A percentile compares a stretch with the other conserved stretches of the same genome.
Evolutionary conservation across 2,888 invertebrate genomes (phyloP).

Genomic region (Neelides folsomi): DNA sequence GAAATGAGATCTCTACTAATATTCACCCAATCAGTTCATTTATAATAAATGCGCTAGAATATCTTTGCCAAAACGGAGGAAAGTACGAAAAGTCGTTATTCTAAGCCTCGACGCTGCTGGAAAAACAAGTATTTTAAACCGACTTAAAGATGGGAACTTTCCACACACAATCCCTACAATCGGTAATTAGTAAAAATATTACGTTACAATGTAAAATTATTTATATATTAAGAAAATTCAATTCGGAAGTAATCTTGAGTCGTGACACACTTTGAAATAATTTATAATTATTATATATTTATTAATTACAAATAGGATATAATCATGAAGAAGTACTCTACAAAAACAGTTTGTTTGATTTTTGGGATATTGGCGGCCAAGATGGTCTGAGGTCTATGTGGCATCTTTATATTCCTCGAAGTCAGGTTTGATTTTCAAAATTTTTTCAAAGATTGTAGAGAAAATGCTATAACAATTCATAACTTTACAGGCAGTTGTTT

Average conservation of each 20-base stretch:
- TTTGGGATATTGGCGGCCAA: slow-evolving; percentile 17
- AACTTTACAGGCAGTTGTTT: slow-evolving; percentile 9
- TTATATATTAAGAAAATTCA: too few species aligned
- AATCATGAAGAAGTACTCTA: slow-evolving; percentile 13
- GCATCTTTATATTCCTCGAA: slow-evolving; percentile 6
- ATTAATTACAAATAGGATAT: slow-evolving; percentile 7
- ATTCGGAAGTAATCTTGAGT: too few species aligned
- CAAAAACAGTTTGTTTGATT: slow-evolving; percentile 11
- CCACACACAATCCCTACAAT: slow-evolving; percentile 14
- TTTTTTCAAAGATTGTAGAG: too few species aligned
- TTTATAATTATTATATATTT: too few species aligned
- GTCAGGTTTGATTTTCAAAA: too few species aligned
- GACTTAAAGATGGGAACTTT: slow-evolving; percentile 10
- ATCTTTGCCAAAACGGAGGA: neutral
- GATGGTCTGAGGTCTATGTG: slow-evolving; percentile 10
- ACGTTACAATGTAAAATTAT: too few species aligned
- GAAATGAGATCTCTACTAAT: slow-evolving; percentile 4
- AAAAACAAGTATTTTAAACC: slow-evolving; percentile 12
- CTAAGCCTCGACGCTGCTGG: slow-evolving; percentile 15
- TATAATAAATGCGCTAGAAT: too few species aligned
- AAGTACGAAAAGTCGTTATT: slow-evolving; percentile 10
- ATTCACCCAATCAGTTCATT: neutral
- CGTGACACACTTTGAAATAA: too few species aligned
- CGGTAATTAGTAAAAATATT: slow-evolving; percentile 1
- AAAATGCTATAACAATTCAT: too few species aligned